These are phyloP conservation scores for Oxyura jamaicensis DNA, from an alignment of 2,113 vertebrate genomes.

Conservation along the genomic window DNA sequence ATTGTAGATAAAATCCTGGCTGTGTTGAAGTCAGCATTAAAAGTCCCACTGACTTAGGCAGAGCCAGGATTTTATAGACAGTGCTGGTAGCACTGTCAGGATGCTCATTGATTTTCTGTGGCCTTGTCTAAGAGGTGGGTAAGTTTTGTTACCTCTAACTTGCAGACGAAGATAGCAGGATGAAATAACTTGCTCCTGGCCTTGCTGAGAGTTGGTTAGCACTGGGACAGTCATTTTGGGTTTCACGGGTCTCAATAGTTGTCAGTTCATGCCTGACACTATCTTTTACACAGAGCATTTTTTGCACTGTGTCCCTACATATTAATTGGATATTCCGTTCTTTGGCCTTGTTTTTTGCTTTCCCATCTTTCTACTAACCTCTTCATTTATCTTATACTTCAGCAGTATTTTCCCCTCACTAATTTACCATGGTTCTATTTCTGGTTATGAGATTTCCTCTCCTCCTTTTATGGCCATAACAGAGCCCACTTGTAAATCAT, in stretches of 20 bases:
- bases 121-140: background rate
- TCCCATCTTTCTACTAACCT: background rate
- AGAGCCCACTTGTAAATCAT: conserved; percentile 39
- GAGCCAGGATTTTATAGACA: background rate
- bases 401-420: background rate
- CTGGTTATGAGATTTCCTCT: conserved; percentile 57
- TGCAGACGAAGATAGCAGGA: background rate
- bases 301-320: background rate
- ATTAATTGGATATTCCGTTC: background rate
- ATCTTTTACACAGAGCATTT: background rate
- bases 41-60: background rate
- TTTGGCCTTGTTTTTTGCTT: conserved; percentile 12
- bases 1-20: background rate
- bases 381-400: background rate
- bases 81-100: fast-evolving
- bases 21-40: background rate
- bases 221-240: background rate
- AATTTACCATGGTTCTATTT: conserved; percentile 41
- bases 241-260: background rate
- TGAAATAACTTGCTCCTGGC: background rate
- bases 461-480: conserved; percentile 50
- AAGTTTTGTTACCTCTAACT: background rate
- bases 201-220: background rate
- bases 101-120: background rate
- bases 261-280: background rate